Evolutionary conservation across 2,797 vertebrate species (phyloP).

Genomic region (Sebastes jordani): DNA sequence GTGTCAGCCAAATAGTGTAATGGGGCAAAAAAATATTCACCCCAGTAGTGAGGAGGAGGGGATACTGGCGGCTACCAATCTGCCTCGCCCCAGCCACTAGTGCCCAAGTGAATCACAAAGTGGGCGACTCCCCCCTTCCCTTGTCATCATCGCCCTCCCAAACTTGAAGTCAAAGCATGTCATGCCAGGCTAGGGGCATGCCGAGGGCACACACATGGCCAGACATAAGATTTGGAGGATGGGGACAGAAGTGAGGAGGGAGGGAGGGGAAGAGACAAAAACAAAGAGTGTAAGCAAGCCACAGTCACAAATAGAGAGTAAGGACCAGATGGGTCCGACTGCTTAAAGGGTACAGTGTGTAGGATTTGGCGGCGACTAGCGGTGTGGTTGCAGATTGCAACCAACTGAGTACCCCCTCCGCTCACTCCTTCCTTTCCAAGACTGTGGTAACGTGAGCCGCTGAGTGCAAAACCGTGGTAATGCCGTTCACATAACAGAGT

Average conservation of each 20-base stretch:
- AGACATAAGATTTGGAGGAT: slow-evolving; percentile 41
- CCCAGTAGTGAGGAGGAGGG: slow-evolving; percentile 13
- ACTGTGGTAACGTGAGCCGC: too few species aligned
- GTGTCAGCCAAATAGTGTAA: slow-evolving; percentile 20
- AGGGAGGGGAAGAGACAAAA: slow-evolving; percentile 2
- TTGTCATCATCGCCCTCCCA: slow-evolving; percentile 18
- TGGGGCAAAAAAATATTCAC: slow-evolving; percentile 27
- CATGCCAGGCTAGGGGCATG: slow-evolving; percentile 35
- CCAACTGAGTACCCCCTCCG: too few species aligned
- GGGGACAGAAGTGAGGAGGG: slow-evolving; percentile 18
- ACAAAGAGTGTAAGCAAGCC: not conserved
- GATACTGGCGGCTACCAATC: slow-evolving; percentile 34
- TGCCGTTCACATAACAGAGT: too few species aligned
- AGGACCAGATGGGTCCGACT: slow-evolving; percentile 22
- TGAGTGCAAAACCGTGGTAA: too few species aligned
- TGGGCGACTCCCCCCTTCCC: slow-evolving; percentile 15
- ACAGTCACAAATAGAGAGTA: not conserved
- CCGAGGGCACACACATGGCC: slow-evolving; percentile 43
- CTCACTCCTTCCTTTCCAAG: too few species aligned
- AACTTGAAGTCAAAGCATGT: slow-evolving; percentile 53
- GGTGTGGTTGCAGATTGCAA: too few species aligned
- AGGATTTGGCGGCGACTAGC: rapidly evolving
- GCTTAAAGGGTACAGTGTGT: not conserved
- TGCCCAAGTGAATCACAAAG: slow-evolving; percentile 53
- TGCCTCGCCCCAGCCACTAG: slow-evolving; percentile 42